Base-by-base conservation (phyloP, 2,888 invertebrate genomes). In the Chloroclystis v-ata region DNA sequence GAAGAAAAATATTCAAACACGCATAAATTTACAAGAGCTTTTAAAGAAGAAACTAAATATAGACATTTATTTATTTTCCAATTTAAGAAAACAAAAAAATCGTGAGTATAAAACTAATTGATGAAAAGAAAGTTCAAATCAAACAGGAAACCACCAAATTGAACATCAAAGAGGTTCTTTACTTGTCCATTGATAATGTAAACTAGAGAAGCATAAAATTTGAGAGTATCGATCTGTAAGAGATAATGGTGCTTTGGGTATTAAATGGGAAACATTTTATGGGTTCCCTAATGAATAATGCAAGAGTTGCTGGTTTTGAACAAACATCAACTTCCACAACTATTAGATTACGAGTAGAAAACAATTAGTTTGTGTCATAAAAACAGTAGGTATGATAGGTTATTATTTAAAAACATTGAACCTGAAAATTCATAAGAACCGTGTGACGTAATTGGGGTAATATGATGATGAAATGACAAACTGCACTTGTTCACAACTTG, bases 91-190 rank as follows among this genome's bases (percentile, higher is more conserved):
- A 35, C 11, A n/a, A 25, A 13, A 40, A 29, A 46, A 43, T 48
- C 26, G 28, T 43, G 45, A 41, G 47, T 35, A 47, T 45, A 56
- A 45, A 45, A 46, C 25, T 35, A 35, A 53, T 33, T 41, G 54
- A 60, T 54, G 59, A 53, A 55, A 56, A 59, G 56, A 54, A 54
- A 52, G 49, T 43, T 43, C 13, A 49, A 58, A 53, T 48, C 54
- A 60, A 63, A 61, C 61, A 63, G 63, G 63, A 65, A 65, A 61
- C 61, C 58, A 55, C 58, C 54, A 56, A 59, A 60, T 51, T 49
- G 47, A 46, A 54, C 60, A 52, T 67, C 65, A 65, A 65, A 65
- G 61, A 49, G 43, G 47, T 45, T 50, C 47, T 55, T 49, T 48
- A 54, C 54, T 49, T 50, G 48, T 56, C 40, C 43, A 57, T 54